Base-by-base conservation (phyloP, 2,113 vertebrate species). In the Nothobranchius furzeri region DNA sequence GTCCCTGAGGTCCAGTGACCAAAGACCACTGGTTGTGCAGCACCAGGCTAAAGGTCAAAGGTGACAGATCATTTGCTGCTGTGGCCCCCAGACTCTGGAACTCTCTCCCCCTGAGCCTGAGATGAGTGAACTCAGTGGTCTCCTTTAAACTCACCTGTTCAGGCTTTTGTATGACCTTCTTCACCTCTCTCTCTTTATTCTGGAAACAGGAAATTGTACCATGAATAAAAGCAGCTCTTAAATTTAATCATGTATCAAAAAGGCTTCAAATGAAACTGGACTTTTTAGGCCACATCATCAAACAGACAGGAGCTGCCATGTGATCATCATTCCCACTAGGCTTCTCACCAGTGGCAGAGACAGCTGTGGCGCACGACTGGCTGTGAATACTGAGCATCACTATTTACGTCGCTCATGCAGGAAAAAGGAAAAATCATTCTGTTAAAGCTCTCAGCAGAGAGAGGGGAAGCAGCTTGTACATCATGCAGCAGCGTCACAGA, bases 381-480 rank as follows among this genome's bases (percentile, higher is more conserved):
- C 73, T 51, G 14, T 4, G 4, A 64, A 59, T 60, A 64, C 65
- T 52, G 52, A 73, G 57, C 70, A 79, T 75, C 83, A 67, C 53
- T 54, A 65, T 80, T 64, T 60, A 58, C 80, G 75, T 83, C 64
- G 35, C 10, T 62, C 49, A 59, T 51, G 24, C 20, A 58, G 64
- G 30, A 47, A 52, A 13, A 66, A 65, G 69, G 70, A 64, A 76
- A 80, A 66, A 81, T 68, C 75, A 49, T 70, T 68, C 45, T 4
- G 24, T 65, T 52, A 70, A 70, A 83, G 71, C 78, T 54, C 68
- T 54, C 68, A 67, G 46, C 70, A 42, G 49, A 76, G 14, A 52
- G 68, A 64, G 57, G 61, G 13, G 64, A 66, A 58, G 69, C 36
- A 65, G 30, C 61, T 57, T 64, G 68, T 80, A 76, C 76, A 82